These are phyloP conservation scores for Hydropsyche betteni DNA, from an alignment of 2,888 invertebrate genomes.

Conservation along the genomic window DNA sequence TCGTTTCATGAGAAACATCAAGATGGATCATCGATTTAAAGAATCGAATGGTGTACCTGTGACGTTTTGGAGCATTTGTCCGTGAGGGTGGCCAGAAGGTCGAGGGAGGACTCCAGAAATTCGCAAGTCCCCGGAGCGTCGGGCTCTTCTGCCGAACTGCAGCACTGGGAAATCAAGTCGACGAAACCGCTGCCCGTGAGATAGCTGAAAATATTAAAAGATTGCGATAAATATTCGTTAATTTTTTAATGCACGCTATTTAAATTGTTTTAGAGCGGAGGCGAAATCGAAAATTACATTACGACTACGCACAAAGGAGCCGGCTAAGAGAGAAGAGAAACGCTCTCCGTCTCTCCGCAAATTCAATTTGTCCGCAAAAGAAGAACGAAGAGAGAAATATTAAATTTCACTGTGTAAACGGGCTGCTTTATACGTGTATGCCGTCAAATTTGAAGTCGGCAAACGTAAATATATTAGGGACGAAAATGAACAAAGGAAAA, in stretches of 20 bases:
- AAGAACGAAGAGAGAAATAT: constrained; percentile 28
- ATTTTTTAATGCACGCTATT: constrained; percentile 8
- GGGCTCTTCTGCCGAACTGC: constrained; percentile 74
- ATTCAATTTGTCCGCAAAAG: constrained; percentile 22
- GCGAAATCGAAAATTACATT: constrained; percentile 26
- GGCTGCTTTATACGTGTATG: constrained; percentile 15
- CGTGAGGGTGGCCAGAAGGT: constrained; percentile 64
- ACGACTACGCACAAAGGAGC: neutral
- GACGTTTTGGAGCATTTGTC: constrained; percentile 56
- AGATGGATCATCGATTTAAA: constrained; percentile 15
- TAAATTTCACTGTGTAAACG: constrained; percentile 30
- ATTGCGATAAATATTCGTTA: neutral
- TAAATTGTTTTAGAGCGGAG: constrained; percentile 7
- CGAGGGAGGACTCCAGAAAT: constrained; percentile 64
- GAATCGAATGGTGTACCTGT: constrained; percentile 40
- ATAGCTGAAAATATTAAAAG: constrained; percentile 67
- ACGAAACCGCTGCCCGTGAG: constrained; percentile 82
- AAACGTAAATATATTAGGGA: constrained; percentile 31
- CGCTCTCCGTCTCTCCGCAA: constrained; percentile 18
- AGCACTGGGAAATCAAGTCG: constrained; percentile 77
- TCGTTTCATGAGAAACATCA: constrained; percentile 1
- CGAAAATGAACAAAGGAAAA: constrained; percentile 23
- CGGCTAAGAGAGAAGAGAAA: neutral
- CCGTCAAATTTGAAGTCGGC: constrained; percentile 15
- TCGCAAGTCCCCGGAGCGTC: constrained; percentile 60